Evolutionary conservation across 2,797 vertebrate genomes (phyloP).

Genomic region (Argentina silus): DNA sequence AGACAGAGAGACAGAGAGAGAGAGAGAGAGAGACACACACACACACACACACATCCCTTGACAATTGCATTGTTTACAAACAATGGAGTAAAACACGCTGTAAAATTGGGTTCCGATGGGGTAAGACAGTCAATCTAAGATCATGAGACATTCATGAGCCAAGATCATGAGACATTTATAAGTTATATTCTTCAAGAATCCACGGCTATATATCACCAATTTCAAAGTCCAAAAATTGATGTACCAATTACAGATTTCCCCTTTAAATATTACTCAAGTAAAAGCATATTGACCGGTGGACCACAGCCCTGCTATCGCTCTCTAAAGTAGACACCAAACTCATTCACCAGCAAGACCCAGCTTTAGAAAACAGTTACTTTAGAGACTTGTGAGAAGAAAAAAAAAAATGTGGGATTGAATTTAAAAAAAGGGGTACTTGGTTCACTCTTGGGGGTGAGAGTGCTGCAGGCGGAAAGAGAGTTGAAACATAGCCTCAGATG

Average conservation of each 20-base stretch:
- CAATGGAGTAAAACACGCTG: background rate
- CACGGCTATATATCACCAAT: too few relatives aligned
- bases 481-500: slow-evolving; percentile 68
- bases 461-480: slow-evolving; percentile 47
- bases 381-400: slow-evolving; percentile 2
- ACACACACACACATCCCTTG: background rate
- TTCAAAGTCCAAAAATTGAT: too few relatives aligned
- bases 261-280: too few relatives aligned
- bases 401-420: slow-evolving; percentile 54
- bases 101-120: background rate
- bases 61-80: background rate
- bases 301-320: background rate
- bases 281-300: too few relatives aligned
- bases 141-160: too few relatives aligned
- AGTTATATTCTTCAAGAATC: too few relatives aligned
- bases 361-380: slow-evolving; percentile 21
- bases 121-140: too few relatives aligned
- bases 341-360: background rate
- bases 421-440: slow-evolving; percentile 46
- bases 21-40: background rate
- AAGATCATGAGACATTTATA: too few relatives aligned
- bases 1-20: background rate
- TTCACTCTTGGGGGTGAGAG: slow-evolving; percentile 64
- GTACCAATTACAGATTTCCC: too few relatives aligned
- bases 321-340: background rate